Conservation (phyloP, 2,113 vertebrate genomes). For the Himantopus leucocephalus region DNA sequence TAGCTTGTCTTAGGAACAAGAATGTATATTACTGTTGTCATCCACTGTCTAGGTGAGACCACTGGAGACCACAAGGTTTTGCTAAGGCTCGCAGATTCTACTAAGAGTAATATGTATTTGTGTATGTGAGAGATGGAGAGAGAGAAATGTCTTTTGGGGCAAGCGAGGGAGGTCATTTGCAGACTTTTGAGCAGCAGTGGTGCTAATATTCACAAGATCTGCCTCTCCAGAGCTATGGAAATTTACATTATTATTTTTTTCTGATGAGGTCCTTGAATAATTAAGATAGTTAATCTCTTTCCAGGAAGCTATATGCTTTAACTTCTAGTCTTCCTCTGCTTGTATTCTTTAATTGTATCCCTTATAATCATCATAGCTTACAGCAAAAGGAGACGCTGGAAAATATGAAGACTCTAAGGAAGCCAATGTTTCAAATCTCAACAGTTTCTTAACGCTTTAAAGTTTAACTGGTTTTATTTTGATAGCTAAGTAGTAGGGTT, state of each 20-base stretch:
- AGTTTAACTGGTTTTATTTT: background rate
- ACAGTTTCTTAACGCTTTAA: background rate
- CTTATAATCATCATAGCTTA: background rate
- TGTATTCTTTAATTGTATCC: slow-evolving; percentile 19
- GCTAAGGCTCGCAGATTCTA: background rate
- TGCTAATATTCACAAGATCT: background rate
- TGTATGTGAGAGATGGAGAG: background rate
- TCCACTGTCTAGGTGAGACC: fast-evolving
- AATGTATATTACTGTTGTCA: background rate
- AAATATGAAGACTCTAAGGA: background rate
- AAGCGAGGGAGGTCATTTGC: background rate
- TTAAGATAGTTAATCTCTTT: slow-evolving; percentile 46
- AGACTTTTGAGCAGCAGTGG: background rate
- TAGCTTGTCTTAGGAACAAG: background rate
- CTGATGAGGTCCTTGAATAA: background rate
- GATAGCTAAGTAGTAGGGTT: background rate
- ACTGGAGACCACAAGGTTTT: background rate
- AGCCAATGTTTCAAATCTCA: background rate
- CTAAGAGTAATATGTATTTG: background rate
- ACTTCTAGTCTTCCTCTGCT: slow-evolving; percentile 1
- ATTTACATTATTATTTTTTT: background rate
- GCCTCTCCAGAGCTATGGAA: background rate
- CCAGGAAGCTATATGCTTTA: slow-evolving; percentile 22
- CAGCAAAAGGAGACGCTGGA: background rate
- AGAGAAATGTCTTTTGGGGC: background rate